Percentiles rank a stretch among this genome's conserved stretches.
phyloP scores from a whole-genome alignment of 2,888 invertebrate genomes.

The Tolmerus cingulatus region DNA sequence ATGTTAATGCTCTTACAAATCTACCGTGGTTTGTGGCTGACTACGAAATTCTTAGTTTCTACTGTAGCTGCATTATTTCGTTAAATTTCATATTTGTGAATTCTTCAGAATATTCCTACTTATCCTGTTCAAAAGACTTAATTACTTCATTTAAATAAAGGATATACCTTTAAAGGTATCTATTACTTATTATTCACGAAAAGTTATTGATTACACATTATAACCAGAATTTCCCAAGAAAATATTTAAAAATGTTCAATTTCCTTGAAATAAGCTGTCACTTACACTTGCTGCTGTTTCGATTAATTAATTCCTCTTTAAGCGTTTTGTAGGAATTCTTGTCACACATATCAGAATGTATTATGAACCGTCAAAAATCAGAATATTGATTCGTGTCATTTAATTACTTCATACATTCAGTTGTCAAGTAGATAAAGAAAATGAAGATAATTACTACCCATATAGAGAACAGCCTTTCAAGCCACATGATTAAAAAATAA shows the following conservation, averaged over 20 bases:
- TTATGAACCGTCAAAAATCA: neutral
- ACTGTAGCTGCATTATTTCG: neutral
- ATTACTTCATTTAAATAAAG: neutral
- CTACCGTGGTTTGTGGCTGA: neutral
- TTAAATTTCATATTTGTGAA: neutral
- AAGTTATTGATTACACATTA: neutral
- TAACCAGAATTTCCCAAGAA: neutral
- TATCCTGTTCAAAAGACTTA: neutral
- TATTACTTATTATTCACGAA: neutral
- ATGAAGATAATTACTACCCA: neutral
- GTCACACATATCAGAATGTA: neutral
- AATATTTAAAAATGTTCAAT: neutral
- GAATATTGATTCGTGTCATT: neutral
- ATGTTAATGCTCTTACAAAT: neutral
- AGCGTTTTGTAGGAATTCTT: neutral
- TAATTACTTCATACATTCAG: neutral
- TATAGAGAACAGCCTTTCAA: neutral
- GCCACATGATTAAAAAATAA: neutral
- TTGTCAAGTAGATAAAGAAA: neutral
- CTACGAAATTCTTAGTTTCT: neutral
- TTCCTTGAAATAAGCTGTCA: neutral
- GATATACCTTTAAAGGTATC: too few species aligned
- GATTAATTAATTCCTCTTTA: neutral
- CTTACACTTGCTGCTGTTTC: neutral
- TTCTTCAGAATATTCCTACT: neutral